These are phyloP conservation scores for Sylvia atricapilla DNA, from an alignment of 2,113 vertebrate species.

Conservation along the genomic window DNA sequence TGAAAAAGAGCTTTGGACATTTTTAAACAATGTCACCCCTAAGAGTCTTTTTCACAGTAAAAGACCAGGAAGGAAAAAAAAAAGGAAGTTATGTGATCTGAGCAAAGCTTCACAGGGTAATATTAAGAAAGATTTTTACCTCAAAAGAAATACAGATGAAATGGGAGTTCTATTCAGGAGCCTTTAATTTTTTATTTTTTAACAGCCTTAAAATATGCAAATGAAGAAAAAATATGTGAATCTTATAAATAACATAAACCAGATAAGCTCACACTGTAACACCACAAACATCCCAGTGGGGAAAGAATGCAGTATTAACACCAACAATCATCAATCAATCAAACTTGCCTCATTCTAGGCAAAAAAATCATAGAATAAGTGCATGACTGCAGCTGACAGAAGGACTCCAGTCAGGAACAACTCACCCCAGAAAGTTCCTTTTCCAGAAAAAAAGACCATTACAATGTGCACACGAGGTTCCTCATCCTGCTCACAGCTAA, in stretches of 20 bases:
- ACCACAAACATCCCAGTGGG: not conserved
- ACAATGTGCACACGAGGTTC: not conserved
- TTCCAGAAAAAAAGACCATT: not conserved
- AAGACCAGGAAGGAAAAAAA: not conserved
- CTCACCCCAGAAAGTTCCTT: not conserved
- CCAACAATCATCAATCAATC: not conserved
- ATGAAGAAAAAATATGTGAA: not conserved
- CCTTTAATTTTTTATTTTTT: not conserved
- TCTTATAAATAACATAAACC: conserved; percentile 37
- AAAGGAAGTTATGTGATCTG: not conserved
- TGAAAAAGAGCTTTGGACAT: not conserved
- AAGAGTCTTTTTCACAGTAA: not conserved
- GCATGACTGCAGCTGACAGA: not conserved
- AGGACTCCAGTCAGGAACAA: not conserved
- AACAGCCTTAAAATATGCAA: conserved; percentile 7
- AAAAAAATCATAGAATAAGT: not conserved
- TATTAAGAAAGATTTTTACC: not conserved
- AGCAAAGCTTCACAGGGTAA: not conserved
- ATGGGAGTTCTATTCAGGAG: not conserved
- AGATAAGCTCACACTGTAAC: not conserved
- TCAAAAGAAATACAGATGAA: not conserved
- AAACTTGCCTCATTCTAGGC: not conserved
- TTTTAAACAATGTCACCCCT: not conserved
- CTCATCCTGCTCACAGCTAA: not conserved
- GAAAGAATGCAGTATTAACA: not conserved